Evolutionary conservation across 1,140 invertebrate genomes (phyloP), one percentile per base, ranked within the genome.

Genomic region (Micrasema minimum): DNA sequence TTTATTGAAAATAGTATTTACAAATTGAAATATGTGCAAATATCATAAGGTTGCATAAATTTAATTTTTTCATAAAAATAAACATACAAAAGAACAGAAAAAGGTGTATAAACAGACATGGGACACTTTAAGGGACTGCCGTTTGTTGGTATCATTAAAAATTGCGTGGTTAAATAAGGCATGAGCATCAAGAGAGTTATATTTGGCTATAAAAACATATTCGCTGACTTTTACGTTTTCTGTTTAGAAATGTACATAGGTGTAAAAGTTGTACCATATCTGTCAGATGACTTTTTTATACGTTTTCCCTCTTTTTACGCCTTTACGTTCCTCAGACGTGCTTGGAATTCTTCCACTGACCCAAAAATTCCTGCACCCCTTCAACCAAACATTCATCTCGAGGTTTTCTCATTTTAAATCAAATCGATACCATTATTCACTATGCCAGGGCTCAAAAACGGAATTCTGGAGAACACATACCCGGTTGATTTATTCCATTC

Each of bases 261-360:
- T 59, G 53, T 59, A 59, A 59, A 59, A 38, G 35, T 38, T 38
- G 55, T 41, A 38, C 16, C 37, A 41, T 59, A 41, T 59, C 18
- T 59, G 35, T 22, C 35, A 22, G 55, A 59, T 59, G 55, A 41
- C 55, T 59, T 59, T 59, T 59, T 59, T 59, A 59, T 59, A 59
- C 23, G 11, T 37, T 57, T 57, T 57, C 20, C 53, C 31, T n/a
- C 55, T 41, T 59, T 59, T 59, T 38, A 38, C 55, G 37, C 14
- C 55, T 31, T 31, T 31, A 31, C 26, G 26, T 41, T 37, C 37
- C 35, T 16, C 37, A 14, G 14, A 59, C 55, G 55, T 59, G 55
- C 18, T 59, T n/a, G 7, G 35, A 59, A 59, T 38, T 9, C 37
- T 38, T 26, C n/a, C 55, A 18, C 55, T 59, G 55, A 59, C 55